Conservation (phyloP, 2,888 invertebrate genomes). For the Lasioglossum villosulum region DNA sequence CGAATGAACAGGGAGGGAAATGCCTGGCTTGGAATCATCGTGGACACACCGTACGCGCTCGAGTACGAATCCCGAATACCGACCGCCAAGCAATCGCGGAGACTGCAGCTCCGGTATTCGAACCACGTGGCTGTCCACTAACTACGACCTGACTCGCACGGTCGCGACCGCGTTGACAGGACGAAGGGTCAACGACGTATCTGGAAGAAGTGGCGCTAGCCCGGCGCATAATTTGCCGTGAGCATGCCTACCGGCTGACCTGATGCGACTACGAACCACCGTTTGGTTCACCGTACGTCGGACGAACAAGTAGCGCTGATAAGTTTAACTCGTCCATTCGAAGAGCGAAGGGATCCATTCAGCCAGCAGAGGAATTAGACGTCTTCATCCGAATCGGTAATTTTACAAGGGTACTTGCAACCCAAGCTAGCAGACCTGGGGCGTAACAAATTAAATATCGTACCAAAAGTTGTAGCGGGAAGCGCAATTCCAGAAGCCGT, state of each 20-base stretch:
- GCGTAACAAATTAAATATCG: not conserved
- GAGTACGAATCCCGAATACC: slow-evolving; percentile 71
- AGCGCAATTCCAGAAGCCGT: too few species aligned
- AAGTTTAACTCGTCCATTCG: not conserved
- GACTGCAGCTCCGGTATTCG: slow-evolving; percentile 72
- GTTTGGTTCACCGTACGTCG: not conserved
- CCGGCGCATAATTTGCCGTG: slow-evolving; percentile 21
- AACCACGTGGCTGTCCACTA: slow-evolving; percentile 74
- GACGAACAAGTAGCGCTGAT: not conserved
- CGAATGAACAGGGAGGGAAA: slow-evolving; percentile 64
- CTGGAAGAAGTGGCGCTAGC: slow-evolving; percentile 54
- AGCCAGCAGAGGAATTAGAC: too few species aligned
- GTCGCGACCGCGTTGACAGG: slow-evolving; percentile 66
- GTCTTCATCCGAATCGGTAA: not conserved
- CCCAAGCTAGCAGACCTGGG: rapidly evolving
- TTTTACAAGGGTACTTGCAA: not conserved
- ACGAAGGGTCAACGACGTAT: slow-evolving; percentile 61
- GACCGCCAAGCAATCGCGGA: slow-evolving; percentile 54
- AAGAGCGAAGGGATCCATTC: not conserved
- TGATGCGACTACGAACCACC: not conserved
- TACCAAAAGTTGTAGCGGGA: not conserved
- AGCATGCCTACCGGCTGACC: slow-evolving; percentile 28
- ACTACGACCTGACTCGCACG: slow-evolving; percentile 60
- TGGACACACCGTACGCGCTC: slow-evolving; percentile 61
- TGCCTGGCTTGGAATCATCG: slow-evolving; percentile 65